Conservation (phyloP, 2,797 vertebrate genomes). For the Meriones psammophilus region DNA sequence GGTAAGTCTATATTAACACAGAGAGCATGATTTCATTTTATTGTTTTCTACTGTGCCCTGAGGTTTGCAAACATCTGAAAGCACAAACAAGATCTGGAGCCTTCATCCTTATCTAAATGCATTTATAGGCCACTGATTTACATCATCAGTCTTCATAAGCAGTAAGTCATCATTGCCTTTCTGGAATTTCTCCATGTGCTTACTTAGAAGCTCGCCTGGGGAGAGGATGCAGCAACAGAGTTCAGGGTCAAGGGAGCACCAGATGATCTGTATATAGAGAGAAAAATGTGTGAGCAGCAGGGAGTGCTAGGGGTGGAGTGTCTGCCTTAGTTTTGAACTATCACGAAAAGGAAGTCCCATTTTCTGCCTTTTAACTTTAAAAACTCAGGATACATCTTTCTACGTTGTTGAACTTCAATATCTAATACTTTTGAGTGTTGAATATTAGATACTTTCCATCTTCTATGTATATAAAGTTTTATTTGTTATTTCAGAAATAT, state of each 20-base stretch:
- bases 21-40: background rate
- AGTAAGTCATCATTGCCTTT: background rate
- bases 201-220: background rate
- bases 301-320: background rate
- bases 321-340: conserved; percentile 6
- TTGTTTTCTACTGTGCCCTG: background rate
- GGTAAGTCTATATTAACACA: background rate
- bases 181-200: background rate
- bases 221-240: background rate
- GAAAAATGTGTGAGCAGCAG: background rate
- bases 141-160: background rate
- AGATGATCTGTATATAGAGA: background rate
- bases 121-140: background rate
- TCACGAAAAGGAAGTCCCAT: background rate
- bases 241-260: background rate
- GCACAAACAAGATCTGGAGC: conserved; percentile 5
- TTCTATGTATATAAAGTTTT: background rate
- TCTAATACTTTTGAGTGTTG: background rate
- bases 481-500: conserved; percentile 19
- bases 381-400: conserved; percentile 17
- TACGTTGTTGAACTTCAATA: conserved; percentile 22
- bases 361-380: conserved; percentile 49
- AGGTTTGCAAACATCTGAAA: background rate
- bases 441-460: background rate
- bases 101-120: conserved; percentile 35